Base-by-base conservation (phyloP, 2,888 invertebrate species). In the Xestia rhomboidea region DNA sequence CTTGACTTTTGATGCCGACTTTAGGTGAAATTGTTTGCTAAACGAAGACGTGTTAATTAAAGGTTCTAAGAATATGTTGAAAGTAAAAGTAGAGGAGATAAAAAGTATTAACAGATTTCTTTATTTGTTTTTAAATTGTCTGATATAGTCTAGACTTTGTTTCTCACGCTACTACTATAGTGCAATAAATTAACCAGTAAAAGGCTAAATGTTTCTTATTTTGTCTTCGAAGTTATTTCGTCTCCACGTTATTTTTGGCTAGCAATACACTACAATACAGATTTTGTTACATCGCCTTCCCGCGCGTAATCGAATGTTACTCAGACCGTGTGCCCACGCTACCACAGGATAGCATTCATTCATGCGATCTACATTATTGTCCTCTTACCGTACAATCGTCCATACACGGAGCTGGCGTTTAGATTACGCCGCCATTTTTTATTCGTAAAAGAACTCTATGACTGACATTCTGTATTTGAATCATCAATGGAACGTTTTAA, bases 271-370 rank as follows among this genome's bases (percentile, higher is more conserved):
- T 75, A 79, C 66, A 62, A 77, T 66, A 77, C 63, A 77, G 66
- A 84, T 73, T n/a, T 0, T 73, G 54, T 66, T 75, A 75, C 70
- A 73, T 77, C 72, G n/a, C 34, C 74, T 66, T 67, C 69, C n/a
- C 74, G 62, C 79, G 72, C 85, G 88, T 84, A 86, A 86, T 84
- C 84, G 79, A 86, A 86, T 81, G 71, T 75, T 81, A 88, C 88
- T 88, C 87, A 91, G 91, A 87, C 92, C 91, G 88, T 91, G 91
- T 90, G 89, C 92, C 92, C 92, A 92, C 92, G 90, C 90, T 69
- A 54, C 54, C 63, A 81, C 83, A 81, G 79, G 80, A 89, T 85
- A 84, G 78, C 77, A 83, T 86, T 87, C 90, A 88, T 89, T 92
- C 92, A 92, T 90, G 90, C 89, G 88, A 83, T 83, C 83, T 80